These are phyloP conservation scores for Toxonevra muliebris DNA, from an alignment of 2,888 invertebrate species.

Conservation along the genomic window DNA sequence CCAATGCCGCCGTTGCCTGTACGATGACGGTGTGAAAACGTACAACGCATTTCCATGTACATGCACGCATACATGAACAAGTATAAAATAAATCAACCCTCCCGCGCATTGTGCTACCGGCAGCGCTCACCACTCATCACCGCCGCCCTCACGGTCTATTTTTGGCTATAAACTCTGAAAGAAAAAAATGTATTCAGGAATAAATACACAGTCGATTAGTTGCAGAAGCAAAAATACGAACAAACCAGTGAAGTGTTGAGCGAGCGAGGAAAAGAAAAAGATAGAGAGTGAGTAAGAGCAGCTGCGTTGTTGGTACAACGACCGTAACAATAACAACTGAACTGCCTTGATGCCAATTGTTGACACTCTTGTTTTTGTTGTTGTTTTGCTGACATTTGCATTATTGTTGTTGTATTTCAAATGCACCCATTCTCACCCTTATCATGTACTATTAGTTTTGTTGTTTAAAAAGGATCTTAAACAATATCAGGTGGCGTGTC, in stretches of 20 bases:
- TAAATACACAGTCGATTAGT: neutral
- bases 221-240: neutral
- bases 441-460: no score
- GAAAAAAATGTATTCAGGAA: neutral
- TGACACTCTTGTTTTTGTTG: constrained; percentile 2
- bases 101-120: constrained; percentile 40
- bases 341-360: constrained; percentile 20
- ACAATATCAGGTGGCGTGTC: no score
- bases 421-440: neutral
- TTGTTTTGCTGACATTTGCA: neutral
- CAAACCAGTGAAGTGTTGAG: neutral
- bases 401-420: constrained; percentile 7
- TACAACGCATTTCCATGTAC: no score
- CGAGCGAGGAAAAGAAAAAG: neutral
- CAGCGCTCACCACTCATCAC: neutral
- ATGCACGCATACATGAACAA: neutral
- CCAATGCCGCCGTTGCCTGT: constrained; percentile 17
- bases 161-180: no score
- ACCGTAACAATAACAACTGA: constrained; percentile 20
- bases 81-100: constrained; percentile 38
- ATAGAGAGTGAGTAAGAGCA: no score
- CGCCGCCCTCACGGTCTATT: constrained; percentile 1
- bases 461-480: no score
- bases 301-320: constrained; percentile 13
- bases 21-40: no score